Conservation (phyloP, 1,140 invertebrate genomes). For the Drosophila pseudoobscura region DNA sequence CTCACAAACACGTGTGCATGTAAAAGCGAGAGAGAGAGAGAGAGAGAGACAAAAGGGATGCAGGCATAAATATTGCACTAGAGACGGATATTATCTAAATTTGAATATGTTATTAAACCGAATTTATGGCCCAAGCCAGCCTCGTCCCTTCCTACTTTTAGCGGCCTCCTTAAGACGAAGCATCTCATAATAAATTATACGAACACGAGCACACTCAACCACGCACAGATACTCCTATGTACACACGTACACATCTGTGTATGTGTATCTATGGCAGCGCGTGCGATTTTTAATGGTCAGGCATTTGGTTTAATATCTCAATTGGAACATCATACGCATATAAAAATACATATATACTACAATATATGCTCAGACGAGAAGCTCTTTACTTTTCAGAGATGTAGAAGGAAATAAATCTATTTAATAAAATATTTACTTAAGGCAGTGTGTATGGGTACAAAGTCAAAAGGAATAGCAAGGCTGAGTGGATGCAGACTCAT, state of each 20-base stretch:
- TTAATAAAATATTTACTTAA: too few relatives aligned
- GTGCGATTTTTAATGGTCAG: conserved; percentile 49
- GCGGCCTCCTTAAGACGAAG: conserved; percentile 30
- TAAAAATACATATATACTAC: conserved; percentile 1
- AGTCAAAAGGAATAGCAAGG: too few relatives aligned
- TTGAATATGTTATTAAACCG: conserved; percentile 72
- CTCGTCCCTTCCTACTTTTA: conserved; percentile 25
- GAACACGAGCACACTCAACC: not conserved
- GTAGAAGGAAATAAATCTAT: too few relatives aligned
- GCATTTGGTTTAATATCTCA: conserved; percentile 46
- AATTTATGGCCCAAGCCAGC: conserved; percentile 57
- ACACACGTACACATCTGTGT: conserved; percentile 1
- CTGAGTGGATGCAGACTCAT: too few relatives aligned
- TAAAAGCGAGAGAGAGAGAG: too few relatives aligned
- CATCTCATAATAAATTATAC: conserved; percentile 54
- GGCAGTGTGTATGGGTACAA: too few relatives aligned
- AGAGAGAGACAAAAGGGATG: conserved; percentile 3
- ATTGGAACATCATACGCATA: conserved; percentile 9
- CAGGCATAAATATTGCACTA: conserved; percentile 44
- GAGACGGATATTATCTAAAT: conserved; percentile 67
- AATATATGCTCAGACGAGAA: too few relatives aligned
- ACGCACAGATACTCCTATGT: conserved; percentile 14
- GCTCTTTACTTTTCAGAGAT: too few relatives aligned
- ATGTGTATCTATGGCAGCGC: conserved; percentile 10
- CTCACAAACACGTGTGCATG: not conserved